These are phyloP conservation scores for Sceliomorpha sp. DNA, from an alignment of 2,888 invertebrate species.

Conservation along the genomic window DNA sequence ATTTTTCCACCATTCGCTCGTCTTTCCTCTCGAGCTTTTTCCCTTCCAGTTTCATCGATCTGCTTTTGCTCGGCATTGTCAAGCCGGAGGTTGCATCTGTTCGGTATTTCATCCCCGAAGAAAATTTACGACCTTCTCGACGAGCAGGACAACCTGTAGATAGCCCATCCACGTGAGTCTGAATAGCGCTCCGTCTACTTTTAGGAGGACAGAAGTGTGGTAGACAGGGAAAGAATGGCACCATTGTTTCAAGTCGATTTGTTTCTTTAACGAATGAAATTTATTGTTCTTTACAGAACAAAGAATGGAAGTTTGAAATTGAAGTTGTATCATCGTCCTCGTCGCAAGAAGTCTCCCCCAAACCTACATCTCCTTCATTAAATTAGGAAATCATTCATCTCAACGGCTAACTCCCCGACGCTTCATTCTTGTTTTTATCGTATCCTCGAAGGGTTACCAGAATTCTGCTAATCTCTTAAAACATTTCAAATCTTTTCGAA, in stretches of 20 bases:
- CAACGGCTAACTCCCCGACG: too few species aligned
- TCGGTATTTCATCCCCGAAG: constrained; percentile 43
- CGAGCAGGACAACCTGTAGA: constrained; percentile 50
- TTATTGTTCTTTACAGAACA: constrained; percentile 37
- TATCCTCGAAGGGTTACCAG: too few species aligned
- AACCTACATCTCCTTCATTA: too few species aligned
- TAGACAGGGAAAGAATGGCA: constrained; percentile 39
- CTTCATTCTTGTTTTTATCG: too few species aligned
- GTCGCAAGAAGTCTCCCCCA: constrained; percentile 18
- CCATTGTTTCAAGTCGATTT: constrained; percentile 46
- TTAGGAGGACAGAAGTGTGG: constrained; percentile 34
- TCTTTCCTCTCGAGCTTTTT: constrained; percentile 29
- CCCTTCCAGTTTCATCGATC: constrained; percentile 38
- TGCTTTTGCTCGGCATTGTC: constrained; percentile 42
- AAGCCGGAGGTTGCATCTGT: constrained; percentile 37
- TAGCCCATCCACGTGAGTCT: constrained; percentile 46
- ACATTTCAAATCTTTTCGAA: too few species aligned
- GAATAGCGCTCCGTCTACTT: constrained; percentile 38
- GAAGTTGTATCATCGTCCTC: constrained; percentile 30
- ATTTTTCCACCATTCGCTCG: constrained; percentile 23
- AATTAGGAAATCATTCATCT: too few species aligned
- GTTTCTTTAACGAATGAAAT: constrained; percentile 41
- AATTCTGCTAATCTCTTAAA: too few species aligned
- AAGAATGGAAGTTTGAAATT: constrained; percentile 25
- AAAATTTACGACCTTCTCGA: constrained; percentile 48